Evolutionary conservation across 64 coral and sea anemone species (phyloP), one percentile per base, ranked within the genome.

Genomic region (Hydrozoanthus tunicans): DNA sequence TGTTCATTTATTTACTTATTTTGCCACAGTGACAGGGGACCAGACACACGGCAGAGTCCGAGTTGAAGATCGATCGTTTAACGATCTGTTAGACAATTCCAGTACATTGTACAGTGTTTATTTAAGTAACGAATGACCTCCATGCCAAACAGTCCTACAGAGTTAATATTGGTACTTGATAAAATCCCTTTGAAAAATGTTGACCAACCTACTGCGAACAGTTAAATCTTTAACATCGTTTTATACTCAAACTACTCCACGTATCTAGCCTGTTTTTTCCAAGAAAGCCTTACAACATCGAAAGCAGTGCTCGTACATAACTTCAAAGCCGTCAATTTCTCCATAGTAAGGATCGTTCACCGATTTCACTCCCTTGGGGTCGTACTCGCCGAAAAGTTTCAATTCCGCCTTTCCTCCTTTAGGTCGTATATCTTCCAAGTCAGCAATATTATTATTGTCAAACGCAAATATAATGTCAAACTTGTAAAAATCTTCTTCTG

Each of bases 391-490:
- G 64, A 98, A 94, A 51, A 93, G 72, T 72, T 95, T 90, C 4
- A 98, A 43, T 64, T 96, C 90, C 11, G 91, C 94, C 62, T 74
- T 90, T 7, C 76, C 96, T 59, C 92, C 81, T 69, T 93, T 77
- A 0, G 96, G 96, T 86, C 27, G 91, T 51, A 81, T 73, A 4
- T 98, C 81, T 57, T 88, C 89, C 67, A 98, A 79, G 77, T 98
- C 93, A n/a, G 73, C 76, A n/a, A 98, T 68, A 86, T 95, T 94
- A 51, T 81, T 93, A 12, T 98, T 91, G 80, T 98, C 96, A 67
- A 98, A 90, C n/a, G 96, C 91, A 80, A 98, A 53, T 56, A 98
- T 98, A 9, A 95, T 77, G 62, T 93, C 91, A 72, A 95, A 98
- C 67, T 93, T 67, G 8, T 74, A 71, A 77, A 98, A 98, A 91